Evolutionary conservation across 2,113 vertebrate species (phyloP), one percentile per base, ranked within the genome.

Genomic region (Sinocyclocheilus rhinocerous): DNA sequence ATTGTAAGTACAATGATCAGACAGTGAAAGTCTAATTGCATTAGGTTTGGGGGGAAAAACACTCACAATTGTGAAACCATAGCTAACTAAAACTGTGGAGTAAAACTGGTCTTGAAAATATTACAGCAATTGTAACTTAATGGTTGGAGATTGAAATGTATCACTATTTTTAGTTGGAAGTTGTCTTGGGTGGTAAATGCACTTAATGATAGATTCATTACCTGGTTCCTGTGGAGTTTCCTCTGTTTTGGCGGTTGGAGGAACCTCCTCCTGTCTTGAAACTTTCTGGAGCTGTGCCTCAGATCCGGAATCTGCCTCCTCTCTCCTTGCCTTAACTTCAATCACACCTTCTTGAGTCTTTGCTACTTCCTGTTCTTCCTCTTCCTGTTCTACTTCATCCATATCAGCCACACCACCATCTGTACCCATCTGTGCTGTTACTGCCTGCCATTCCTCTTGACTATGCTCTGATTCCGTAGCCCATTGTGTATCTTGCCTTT

Each of bases 251-350:
- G 63, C 11, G 0, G 42, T 36, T 65, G 59, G 4, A 33, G 13
- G 61, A 11, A 70, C 42, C n/a, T 75, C 85, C 59, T 39, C 52
- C 78, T 91, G 82, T 7, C 61, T 42, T 50, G 86, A 79, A 75
- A 83, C 57, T 26, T 39, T 84, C 36, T 11, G 29, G 11, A 48
- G 11, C 10, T 48, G 45, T 29, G n/a, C 73, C 59, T 76, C 84
- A 29, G 73, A 33, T 67, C 18, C 75, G 10, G 73, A 70, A 57
- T 39, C 4, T 33, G 7, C 52, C 87, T 89, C 90, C 12, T 36
- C 15, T 78, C 91, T 88, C 2, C 81, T 77, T 39, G 48, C 86
- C 84, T 85, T 90, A 4, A 55, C 88, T 48, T 91, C 90, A 48
- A 85, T 87, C 63, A 91, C 36, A 39, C 7, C 76, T 76, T 50